Evolutionary conservation across 2,888 invertebrate species (phyloP).

Genomic region (Nasonovia ribisnigri): DNA sequence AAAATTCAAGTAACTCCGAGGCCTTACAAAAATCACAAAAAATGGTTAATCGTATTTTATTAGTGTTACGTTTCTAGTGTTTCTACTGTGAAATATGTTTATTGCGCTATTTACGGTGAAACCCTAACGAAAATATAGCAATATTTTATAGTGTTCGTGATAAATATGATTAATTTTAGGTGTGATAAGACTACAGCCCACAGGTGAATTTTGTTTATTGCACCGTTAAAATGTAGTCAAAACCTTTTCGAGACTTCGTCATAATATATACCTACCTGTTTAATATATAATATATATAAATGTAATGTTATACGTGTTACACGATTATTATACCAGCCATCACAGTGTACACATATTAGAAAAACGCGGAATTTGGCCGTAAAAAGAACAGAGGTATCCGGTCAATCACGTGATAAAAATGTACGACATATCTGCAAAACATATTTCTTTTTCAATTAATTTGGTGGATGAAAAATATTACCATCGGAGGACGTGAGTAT

Average conservation of each 20-base stretch:
- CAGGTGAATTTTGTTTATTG: not conserved
- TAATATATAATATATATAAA: not conserved
- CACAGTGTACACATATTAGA: not conserved
- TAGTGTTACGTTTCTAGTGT: not conserved
- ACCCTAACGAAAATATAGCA: not conserved
- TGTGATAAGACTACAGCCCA: not conserved
- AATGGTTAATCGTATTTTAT: slow-evolving; percentile 17
- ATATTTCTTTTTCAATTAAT: not conserved
- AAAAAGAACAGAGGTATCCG: not conserved
- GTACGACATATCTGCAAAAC: not conserved
- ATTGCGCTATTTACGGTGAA: not conserved
- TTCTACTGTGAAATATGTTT: not conserved
- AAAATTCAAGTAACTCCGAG: not conserved
- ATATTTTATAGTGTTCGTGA: slow-evolving; percentile 18
- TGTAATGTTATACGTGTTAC: not conserved
- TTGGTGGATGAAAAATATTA: not conserved
- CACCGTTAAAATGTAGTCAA: slow-evolving; percentile 2
- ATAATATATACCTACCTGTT: not conserved
- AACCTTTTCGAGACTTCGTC: not conserved
- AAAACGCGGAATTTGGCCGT: not conserved
- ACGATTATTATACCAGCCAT: not conserved
- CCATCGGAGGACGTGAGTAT: not conserved
- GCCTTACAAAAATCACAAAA: slow-evolving; percentile 14
- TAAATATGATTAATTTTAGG: slow-evolving; percentile 22
- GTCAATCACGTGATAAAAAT: not conserved